Evolutionary conservation across 92 coral and sea anemone species (phyloP).

Genomic region (Phenganax subtilis): DNA sequence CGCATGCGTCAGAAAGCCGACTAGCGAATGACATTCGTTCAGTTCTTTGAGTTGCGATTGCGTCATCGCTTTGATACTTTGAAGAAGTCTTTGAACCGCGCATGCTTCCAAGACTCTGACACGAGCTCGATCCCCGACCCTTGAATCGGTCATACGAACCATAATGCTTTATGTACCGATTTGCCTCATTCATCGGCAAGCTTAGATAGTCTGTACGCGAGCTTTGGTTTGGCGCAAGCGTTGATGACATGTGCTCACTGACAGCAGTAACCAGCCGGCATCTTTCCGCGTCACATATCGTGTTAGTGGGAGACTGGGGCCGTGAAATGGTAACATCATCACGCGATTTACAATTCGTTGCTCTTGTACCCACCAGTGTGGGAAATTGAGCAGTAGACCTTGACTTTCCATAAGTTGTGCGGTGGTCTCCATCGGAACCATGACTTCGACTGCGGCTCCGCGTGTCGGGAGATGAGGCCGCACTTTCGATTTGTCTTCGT

Average conservation of each 20-base stretch:
- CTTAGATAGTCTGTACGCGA: not conserved
- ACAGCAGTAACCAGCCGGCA: not conserved
- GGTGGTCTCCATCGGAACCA: conserved; percentile 28
- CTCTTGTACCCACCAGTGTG: not conserved
- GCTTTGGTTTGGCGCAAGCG: not conserved
- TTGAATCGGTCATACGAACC: conserved; percentile 5
- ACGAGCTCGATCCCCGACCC: not conserved
- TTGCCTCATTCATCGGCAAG: conserved; percentile 10
- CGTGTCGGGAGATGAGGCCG: not conserved
- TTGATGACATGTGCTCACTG: not conserved
- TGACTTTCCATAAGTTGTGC: not conserved
- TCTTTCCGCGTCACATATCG: not conserved
- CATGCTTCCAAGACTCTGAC: not conserved
- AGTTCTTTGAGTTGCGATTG: not conserved
- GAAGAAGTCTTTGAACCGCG: not conserved
- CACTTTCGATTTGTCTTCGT: not conserved
- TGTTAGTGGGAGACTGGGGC: not conserved
- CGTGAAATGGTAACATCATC: not conserved
- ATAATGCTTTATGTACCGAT: not conserved
- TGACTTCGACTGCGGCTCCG: conserved; percentile 4
- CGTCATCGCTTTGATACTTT: conserved; percentile 2
- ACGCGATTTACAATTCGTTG: not conserved
- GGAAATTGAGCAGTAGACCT: not conserved
- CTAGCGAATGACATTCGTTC: not conserved
- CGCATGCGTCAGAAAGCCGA: conserved; percentile 23